Evolutionary conservation across 2,797 vertebrate species (phyloP), one percentile per base, ranked within the genome.

Genomic region (Melanogrammus aeglefinus): DNA sequence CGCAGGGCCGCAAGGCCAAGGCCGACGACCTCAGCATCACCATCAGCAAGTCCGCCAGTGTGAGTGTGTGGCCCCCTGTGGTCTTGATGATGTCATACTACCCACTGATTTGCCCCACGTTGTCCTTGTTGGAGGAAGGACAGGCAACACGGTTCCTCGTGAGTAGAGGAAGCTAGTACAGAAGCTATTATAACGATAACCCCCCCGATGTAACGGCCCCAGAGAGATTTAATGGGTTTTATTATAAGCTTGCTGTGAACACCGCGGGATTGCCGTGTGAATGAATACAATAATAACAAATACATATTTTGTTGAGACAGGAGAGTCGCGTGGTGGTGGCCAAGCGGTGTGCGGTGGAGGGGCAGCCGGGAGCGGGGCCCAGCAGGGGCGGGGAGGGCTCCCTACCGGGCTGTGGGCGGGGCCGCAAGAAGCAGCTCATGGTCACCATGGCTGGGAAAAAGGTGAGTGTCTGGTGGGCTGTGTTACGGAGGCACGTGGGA

Each of bases 11-110:
- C 74, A 94, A 92, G 82, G 95, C 93, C 80, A 96, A 92, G 88
- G 92, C 95, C 0, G 96, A 98, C 3, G 95, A 97, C 82, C 95
- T 99, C 44, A 97, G 95, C 6, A 96, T 99, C 89, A 99, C 97
- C n/a, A 96, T 99, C 91, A 97, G 95, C 90, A 98, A 97, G 85
- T 94, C 95, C 81, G 93, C 93, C 13, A 95, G 91, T 0, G 97
- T 98, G 93, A 96, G 96, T 91, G 47, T 79, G 73, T 74, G 38
- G 33, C 12, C 9, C 6, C 5, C 38, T 9, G 44, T 82, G 70
- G 18, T 16, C 38, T 81, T 27, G 63, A 69, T 27, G 63, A 69
- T 9, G 63, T 69, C 24, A 3, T 27, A 12, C 63, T 27, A 4
- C 63, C 63, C 3, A 35, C 21, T 18, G 29, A 14, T 35, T 31